These are phyloP conservation scores for Oikopleura vanhoeffeni DNA, from an alignment of 23 tunicate species.

Conservation along the genomic window DNA sequence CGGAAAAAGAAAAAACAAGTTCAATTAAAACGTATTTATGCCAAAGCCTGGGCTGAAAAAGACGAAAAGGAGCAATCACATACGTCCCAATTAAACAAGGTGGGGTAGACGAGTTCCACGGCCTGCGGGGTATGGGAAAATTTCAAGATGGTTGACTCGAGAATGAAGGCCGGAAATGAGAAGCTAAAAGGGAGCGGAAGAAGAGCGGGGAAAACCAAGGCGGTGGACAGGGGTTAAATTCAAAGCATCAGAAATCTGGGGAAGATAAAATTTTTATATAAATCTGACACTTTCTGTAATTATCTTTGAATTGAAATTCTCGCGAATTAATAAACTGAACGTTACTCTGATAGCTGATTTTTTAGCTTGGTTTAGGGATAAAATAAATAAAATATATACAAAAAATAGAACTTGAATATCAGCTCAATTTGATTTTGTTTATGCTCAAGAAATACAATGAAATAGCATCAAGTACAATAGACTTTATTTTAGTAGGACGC, in stretches of 20 bases:
- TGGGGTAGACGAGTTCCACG: conserved; percentile 55
- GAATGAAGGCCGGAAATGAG: conserved; percentile 84
- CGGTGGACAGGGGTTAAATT: not conserved
- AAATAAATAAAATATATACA: no score
- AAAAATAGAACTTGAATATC: no score
- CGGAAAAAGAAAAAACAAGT: conserved; percentile 52
- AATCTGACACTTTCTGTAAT: no score
- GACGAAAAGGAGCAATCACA: conserved; percentile 64
- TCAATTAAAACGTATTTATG: conserved; percentile 52
- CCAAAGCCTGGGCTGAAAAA: conserved; percentile 52
- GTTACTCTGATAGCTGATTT: no score
- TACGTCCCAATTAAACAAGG: conserved; percentile 68
- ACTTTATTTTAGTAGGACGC: no score
- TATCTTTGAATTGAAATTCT: no score
- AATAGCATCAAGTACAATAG: no score
- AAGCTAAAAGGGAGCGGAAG: conserved; percentile 17
- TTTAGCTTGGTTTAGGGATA: no score
- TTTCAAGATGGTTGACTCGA: conserved; percentile 60
- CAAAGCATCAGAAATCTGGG: not conserved
- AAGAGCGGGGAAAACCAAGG: conserved; percentile 11
- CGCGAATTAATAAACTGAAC: no score
- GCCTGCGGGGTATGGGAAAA: conserved; percentile 65
- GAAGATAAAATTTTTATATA: not conserved
- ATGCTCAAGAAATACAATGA: no score
- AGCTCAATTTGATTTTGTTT: no score